These are phyloP conservation scores for Hemistola chrysoprasaria DNA, from an alignment of 2,888 invertebrate genomes.

Conservation along the genomic window DNA sequence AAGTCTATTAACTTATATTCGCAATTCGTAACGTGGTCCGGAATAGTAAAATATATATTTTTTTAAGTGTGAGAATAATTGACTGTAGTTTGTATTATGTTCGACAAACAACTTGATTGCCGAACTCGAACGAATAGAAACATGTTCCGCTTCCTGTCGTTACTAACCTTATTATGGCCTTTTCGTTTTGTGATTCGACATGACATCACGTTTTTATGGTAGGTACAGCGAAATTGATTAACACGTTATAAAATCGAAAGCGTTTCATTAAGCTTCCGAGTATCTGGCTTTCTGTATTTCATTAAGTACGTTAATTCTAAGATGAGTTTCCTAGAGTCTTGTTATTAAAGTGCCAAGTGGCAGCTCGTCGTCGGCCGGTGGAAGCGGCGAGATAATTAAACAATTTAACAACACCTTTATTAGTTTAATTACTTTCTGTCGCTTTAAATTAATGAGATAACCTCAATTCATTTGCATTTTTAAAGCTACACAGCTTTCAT, in stretches of 20 bases:
- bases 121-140: slow-evolving; percentile 11
- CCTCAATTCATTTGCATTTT: slow-evolving; percentile 19
- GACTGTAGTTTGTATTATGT: slow-evolving; percentile 8
- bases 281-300: slow-evolving; percentile 1
- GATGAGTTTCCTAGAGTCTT: slow-evolving; percentile 5
- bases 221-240: background rate
- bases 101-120: slow-evolving; percentile 15
- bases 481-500: background rate
- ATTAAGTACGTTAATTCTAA: slow-evolving; percentile 11
- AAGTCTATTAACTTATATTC: slow-evolving; percentile 25
- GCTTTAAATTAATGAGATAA: slow-evolving; percentile 21
- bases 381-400: slow-evolving; percentile 31
- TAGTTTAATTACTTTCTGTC: slow-evolving; percentile 26
- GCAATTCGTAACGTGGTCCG: slow-evolving; percentile 12
- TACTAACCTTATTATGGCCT: slow-evolving; percentile 5
- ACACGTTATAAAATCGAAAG: slow-evolving; percentile 2
- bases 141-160: slow-evolving; percentile 17
- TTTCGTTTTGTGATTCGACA: slow-evolving; percentile 8
- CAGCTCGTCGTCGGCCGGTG: slow-evolving; percentile 10
- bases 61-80: slow-evolving; percentile 13
- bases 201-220: slow-evolving; percentile 9
- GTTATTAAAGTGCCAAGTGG: slow-evolving; percentile 22
- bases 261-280: slow-evolving; percentile 7
- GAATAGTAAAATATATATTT: slow-evolving; percentile 17
- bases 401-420: slow-evolving; percentile 33